Percentiles rank a stretch among this genome's conserved stretches.
Conservation (phyloP, 2,888 invertebrate genomes). For the Apodemia mormo region DNA sequence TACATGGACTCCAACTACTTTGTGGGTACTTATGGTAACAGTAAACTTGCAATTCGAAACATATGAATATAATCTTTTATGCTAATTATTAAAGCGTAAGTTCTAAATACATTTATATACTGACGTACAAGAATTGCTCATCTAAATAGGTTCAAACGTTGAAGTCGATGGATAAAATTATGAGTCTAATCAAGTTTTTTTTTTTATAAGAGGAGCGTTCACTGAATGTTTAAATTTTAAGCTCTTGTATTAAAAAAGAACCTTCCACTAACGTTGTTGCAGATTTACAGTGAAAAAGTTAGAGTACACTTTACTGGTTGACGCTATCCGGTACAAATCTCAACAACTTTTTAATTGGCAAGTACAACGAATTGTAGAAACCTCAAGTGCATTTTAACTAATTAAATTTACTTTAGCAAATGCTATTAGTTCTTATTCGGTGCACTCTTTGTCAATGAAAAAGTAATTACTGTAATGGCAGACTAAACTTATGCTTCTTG, state of each 20-base stretch:
- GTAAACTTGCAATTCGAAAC: too few species aligned
- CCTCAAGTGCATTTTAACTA: constrained; percentile 31
- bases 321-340: constrained; percentile 26
- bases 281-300: constrained; percentile 22
- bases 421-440: background rate
- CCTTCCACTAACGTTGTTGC: constrained; percentile 9
- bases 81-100: too few species aligned
- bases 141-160: background rate
- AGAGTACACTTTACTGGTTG: constrained; percentile 23
- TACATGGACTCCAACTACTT: too few species aligned
- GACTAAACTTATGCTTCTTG: too few species aligned
- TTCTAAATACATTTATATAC: too few species aligned
- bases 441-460: background rate
- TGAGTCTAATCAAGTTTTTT: background rate
- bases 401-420: constrained; percentile 31
- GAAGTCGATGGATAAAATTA: background rate
- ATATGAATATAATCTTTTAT: too few species aligned
- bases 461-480: too few species aligned
- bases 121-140: too few species aligned
- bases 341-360: constrained; percentile 35
- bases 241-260: constrained; percentile 5
- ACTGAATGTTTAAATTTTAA: background rate
- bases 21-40: too few species aligned
- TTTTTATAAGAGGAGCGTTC: background rate
- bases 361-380: constrained; percentile 27